phyloP scores from a whole-genome alignment of 2,797 vertebrate species.

The Leptatherina wallacei region DNA sequence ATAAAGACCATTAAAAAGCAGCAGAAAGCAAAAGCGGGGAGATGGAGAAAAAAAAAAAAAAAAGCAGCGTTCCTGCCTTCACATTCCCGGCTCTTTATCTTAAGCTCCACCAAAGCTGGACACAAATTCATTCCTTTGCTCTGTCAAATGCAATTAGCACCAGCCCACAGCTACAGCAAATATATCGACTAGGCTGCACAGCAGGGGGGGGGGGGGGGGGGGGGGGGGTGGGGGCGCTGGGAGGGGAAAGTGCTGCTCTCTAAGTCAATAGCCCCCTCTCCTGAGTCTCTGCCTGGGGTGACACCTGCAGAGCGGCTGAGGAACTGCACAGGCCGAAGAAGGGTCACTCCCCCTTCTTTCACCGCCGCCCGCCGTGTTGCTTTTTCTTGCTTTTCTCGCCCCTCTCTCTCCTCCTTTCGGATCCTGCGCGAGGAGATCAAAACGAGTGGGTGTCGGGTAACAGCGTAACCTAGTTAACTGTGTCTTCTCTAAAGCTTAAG shows the following conservation, averaged over 20 bases:
- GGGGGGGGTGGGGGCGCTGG: conserved; percentile 30
- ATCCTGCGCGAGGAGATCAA: conserved; percentile 20
- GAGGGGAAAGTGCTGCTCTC: conserved; percentile 33
- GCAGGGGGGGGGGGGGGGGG: conserved; percentile 43
- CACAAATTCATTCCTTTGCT: conserved; percentile 79
- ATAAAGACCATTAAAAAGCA: conserved; percentile 52
- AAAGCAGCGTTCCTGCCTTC: conserved; percentile 32
- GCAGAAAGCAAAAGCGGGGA: neutral
- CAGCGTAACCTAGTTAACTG: conserved; percentile 62
- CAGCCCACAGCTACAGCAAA: conserved; percentile 76
- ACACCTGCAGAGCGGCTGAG: conserved; percentile 64
- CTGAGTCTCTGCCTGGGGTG: conserved; percentile 46
- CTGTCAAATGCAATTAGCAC: conserved; percentile 78
- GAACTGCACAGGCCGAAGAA: conserved; percentile 36
- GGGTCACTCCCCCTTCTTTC: neutral
- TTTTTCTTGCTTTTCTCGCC: neutral
- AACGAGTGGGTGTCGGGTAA: conserved; percentile 48
- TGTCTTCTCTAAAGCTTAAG: conserved; percentile 45
- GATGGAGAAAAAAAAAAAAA: neutral
- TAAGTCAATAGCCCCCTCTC: conserved; percentile 47
- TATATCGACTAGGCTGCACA: conserved; percentile 74
- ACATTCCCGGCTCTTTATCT: conserved; percentile 66
- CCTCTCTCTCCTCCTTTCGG: too few species aligned
- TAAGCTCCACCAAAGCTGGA: conserved; percentile 71
- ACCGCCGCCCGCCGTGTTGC: neutral